Base-by-base conservation (phyloP, 2,888 invertebrate species). In the Drosophila conformis region DNA sequence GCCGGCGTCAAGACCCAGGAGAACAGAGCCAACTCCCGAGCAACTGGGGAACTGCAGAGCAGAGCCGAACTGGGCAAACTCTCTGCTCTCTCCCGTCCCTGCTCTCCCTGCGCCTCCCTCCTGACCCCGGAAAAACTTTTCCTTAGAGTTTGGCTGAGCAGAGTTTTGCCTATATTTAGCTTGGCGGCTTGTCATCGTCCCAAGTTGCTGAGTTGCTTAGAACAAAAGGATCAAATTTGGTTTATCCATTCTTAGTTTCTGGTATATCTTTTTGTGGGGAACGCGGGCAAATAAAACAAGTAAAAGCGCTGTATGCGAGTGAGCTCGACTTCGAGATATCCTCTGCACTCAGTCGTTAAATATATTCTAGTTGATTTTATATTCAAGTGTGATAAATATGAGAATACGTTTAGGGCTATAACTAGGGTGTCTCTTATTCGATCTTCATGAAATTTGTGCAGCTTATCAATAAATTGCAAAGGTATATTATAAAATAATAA, bases 111-210 rank as follows among this genome's bases (percentile, higher is more conserved):
- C 15, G 29, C 10, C 33, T 0, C 10, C 2, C 21, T 21, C 46
- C 25, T 15, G 15, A 25, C 60, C 59, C 42, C n/a, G 53, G 52
- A 18, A 57, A 80, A 84, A 86, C 57, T 84, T 84, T 87, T 74
- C 71, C 57, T 21, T 66, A 61, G 69, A 80, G 74, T 80, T 86
- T 69, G 61, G 53, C 73, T 68, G 68, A 54, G 51, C 62, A 75
- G 83, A 83, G 86, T 74, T 80, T 76, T 88, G 83, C 83, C 69
- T 76, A 80, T 69, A 82, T 80, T 86, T 65, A 51, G 46, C 46
- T 54, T 36, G 74, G 60, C 83, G 67, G 57, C 27, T 63, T 69
- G 63, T 73, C 59, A 35, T 35, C 51, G 35, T 59, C 74, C 76
- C 65, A 48, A 56, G 27, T 57, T 63, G 69, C 66, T 48, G 51